Conservation (phyloP, 2,888 invertebrate species). For the Oscheius sp. region DNA sequence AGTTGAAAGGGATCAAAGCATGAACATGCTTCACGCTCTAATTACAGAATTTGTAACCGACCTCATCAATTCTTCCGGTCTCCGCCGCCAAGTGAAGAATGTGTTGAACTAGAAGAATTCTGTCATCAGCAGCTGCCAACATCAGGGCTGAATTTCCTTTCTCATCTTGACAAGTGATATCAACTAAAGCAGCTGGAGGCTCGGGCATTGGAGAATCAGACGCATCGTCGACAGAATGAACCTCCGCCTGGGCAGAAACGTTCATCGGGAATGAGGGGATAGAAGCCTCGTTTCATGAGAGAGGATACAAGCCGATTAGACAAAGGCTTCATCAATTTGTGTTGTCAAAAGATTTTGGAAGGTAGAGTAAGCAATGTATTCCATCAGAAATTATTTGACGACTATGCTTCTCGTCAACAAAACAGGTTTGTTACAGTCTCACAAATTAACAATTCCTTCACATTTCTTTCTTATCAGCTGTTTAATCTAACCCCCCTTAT, state of each 20-base stretch:
- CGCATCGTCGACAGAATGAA: not conserved
- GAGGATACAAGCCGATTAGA: not conserved
- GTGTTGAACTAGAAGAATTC: constrained; percentile 45
- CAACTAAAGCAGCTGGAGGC: constrained; percentile 27
- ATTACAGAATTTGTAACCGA: not conserved
- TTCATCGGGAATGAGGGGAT: constrained; percentile 6
- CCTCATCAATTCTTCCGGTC: constrained; percentile 48
- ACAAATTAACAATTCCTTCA: too few relatives aligned
- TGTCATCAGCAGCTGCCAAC: constrained; percentile 50
- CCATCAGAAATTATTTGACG: not conserved
- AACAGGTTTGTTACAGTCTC: too few relatives aligned
- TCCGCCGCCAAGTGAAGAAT: constrained; percentile 46
- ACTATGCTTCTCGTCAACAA: too few relatives aligned
- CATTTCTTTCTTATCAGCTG: too few relatives aligned
- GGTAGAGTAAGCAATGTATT: not conserved
- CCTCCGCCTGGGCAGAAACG: not conserved
- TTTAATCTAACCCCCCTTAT: too few relatives aligned
- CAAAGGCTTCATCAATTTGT: not conserved
- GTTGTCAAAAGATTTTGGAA: not conserved
- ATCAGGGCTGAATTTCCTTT: constrained; percentile 52
- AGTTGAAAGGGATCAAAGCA: not conserved
- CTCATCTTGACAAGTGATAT: constrained; percentile 52
- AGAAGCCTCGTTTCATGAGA: not conserved
- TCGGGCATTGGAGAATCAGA: not conserved
- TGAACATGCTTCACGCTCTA: not conserved